Conservation (phyloP, 2,888 invertebrate species). For the Phania funesta region DNA sequence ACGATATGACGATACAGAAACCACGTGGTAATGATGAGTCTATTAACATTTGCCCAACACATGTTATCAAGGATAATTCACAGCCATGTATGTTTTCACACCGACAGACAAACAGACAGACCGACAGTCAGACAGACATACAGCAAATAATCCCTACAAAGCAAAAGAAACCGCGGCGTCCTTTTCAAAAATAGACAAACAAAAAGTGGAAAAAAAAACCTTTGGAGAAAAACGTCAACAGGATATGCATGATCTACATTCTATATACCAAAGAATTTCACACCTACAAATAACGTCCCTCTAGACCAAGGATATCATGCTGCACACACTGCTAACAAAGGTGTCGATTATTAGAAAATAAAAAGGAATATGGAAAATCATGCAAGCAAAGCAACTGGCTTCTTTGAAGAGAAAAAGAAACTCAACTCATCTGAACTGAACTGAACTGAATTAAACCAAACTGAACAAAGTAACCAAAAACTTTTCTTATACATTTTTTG, state of each 20-base stretch:
- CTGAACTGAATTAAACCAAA: slow-evolving; percentile 10
- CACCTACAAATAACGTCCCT: slow-evolving; percentile 73
- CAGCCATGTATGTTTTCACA: not conserved
- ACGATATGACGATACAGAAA: slow-evolving; percentile 57
- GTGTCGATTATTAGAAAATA: slow-evolving; percentile 57
- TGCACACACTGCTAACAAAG: slow-evolving; percentile 46
- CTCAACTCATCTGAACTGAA: not conserved
- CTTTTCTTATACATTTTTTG: slow-evolving; percentile 8
- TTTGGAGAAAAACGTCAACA: slow-evolving; percentile 70
- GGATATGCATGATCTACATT: slow-evolving; percentile 75
- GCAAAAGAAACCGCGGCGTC: slow-evolving; percentile 32
- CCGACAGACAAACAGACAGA: not conserved
- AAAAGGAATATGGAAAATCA: slow-evolving; percentile 18
- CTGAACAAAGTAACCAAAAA: slow-evolving; percentile 7
- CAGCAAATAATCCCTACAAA: not conserved
- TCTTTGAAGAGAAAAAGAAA: not conserved
- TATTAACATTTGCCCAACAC: slow-evolving; percentile 66
- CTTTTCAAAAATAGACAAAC: slow-evolving; percentile 12
- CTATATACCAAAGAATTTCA: slow-evolving; percentile 72
- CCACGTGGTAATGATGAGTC: slow-evolving; percentile 67
- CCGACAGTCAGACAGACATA: not conserved
- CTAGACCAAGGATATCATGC: slow-evolving; percentile 14
- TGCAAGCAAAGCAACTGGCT: slow-evolving; percentile 16
- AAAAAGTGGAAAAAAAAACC: slow-evolving; percentile 31
- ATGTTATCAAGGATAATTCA: slow-evolving; percentile 57